Evolutionary conservation across 2,797 vertebrate species (phyloP).

Genomic region (Tachyglossus aculeatus): DNA sequence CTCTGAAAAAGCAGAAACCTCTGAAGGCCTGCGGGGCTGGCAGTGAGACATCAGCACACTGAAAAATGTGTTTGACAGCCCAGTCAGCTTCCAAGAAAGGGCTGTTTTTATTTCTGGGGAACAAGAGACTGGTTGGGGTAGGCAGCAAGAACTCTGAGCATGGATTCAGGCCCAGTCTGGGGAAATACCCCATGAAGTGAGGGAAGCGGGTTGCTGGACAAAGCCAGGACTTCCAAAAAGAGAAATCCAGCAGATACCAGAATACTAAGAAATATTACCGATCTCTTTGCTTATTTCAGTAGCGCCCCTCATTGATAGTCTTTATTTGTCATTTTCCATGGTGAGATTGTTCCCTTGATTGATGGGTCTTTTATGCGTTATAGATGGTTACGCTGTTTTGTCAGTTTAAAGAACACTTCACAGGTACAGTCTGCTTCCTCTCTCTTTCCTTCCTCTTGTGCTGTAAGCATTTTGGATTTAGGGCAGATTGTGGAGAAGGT

Average conservation of each 20-base stretch:
- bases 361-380: conserved; percentile 19
- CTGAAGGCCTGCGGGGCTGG: conserved; percentile 35
- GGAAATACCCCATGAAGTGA: not conserved
- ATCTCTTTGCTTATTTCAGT: not conserved
- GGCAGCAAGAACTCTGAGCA: not conserved
- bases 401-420: conserved; percentile 10
- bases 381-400: conserved; percentile 16
- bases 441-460: not conserved
- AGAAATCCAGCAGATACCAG: no score
- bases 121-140: conserved; percentile 1
- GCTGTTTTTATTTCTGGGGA: conserved; percentile 17
- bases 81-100: conserved; percentile 34
- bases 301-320: not conserved
- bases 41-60: conserved; percentile 19
- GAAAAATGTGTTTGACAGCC: conserved; percentile 13
- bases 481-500: not conserved
- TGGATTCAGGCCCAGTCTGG: not conserved
- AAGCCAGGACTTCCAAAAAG: no score
- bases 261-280: not conserved
- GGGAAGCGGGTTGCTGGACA: conserved; percentile 1
- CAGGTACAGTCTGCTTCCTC: not conserved
- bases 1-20: no score
- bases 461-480: not conserved
- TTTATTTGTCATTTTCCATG: conserved; percentile 11
- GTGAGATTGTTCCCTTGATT: not conserved